A percentile compares a stretch with the other conserved stretches of the same genome.
Evolutionary conservation across 2,888 invertebrate genomes (phyloP).

Genomic region (Bellardia pandia): DNA sequence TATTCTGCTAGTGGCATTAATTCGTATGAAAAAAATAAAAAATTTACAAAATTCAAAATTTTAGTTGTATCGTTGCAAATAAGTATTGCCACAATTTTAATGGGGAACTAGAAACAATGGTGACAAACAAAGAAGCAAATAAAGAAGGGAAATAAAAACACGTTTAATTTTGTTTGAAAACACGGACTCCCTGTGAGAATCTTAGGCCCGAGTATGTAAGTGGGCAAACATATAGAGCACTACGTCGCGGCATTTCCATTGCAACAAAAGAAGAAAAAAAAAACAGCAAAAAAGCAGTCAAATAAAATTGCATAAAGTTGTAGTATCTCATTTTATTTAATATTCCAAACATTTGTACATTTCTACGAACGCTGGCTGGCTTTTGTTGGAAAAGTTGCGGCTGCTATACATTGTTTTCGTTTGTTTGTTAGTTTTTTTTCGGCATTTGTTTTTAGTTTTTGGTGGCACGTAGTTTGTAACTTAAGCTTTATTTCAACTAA

Average conservation of each 20-base stretch:
- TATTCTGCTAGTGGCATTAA: conserved; percentile 51
- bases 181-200: neutral
- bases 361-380: neutral
- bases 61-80: conserved; percentile 32
- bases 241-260: neutral
- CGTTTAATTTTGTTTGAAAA: conserved; percentile 1
- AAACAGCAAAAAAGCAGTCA: conserved; percentile 19
- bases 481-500: conserved; percentile 54
- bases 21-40: conserved; percentile 37
- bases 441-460: conserved; percentile 43
- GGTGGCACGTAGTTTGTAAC: conserved; percentile 52
- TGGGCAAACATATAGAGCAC: neutral
- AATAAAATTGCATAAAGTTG: conserved; percentile 33
- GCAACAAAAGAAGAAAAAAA: conserved; percentile 9
- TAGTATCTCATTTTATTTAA: conserved; percentile 32
- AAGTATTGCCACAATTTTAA: conserved; percentile 47
- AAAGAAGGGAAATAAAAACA: neutral
- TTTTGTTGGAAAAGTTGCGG: conserved; percentile 19
- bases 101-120: neutral
- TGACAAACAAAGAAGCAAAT: too few relatives aligned
- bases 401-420: conserved; percentile 15
- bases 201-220: neutral
- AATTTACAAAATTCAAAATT: conserved; percentile 23
- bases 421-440: neutral
- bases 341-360: conserved; percentile 19